A percentile compares a stretch with the other conserved stretches of the same genome.
These are phyloP conservation scores for Drosophila bipectinata DNA, from an alignment of 1,140 invertebrate genomes.

Conservation along the genomic window DNA sequence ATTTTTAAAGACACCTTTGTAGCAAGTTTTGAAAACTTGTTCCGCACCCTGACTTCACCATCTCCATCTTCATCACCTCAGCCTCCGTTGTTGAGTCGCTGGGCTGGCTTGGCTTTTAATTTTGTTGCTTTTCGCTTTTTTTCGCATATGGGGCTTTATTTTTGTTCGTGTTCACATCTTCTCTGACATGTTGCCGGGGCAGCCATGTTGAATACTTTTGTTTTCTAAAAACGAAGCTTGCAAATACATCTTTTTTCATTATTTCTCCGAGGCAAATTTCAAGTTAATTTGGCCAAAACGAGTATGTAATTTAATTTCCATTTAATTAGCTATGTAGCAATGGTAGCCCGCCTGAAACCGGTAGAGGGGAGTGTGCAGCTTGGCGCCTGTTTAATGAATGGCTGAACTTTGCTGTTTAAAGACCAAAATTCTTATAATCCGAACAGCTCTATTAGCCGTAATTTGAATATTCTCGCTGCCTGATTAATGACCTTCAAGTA, in stretches of 20 bases:
- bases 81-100: conserved; percentile 29
- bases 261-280: conserved; percentile 49
- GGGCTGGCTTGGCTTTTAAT: conserved; percentile 42
- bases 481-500: conserved; percentile 69
- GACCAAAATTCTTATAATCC: not conserved
- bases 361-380: conserved; percentile 10
- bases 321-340: conserved; percentile 51
- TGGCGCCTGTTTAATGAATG: conserved; percentile 4
- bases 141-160: conserved; percentile 5
- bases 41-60: conserved; percentile 62
- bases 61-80: conserved; percentile 57
- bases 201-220: conserved; percentile 82
- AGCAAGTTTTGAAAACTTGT: conserved; percentile 79
- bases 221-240: conserved; percentile 65
- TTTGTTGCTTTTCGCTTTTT: conserved; percentile 29
- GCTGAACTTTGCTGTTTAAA: not conserved
- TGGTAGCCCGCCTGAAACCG: conserved; percentile 34
- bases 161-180: conserved; percentile 44
- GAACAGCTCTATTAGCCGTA: conserved; percentile 33
- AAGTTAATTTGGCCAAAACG: conserved; percentile 54
- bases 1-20: conserved; percentile 81
- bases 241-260: conserved; percentile 35
- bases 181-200: conserved; percentile 58
- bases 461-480: conserved; percentile 30
- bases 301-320: conserved; percentile 44